Conservation (phyloP, 2,113 vertebrate genomes). For the Pelobates fuscus region DNA sequence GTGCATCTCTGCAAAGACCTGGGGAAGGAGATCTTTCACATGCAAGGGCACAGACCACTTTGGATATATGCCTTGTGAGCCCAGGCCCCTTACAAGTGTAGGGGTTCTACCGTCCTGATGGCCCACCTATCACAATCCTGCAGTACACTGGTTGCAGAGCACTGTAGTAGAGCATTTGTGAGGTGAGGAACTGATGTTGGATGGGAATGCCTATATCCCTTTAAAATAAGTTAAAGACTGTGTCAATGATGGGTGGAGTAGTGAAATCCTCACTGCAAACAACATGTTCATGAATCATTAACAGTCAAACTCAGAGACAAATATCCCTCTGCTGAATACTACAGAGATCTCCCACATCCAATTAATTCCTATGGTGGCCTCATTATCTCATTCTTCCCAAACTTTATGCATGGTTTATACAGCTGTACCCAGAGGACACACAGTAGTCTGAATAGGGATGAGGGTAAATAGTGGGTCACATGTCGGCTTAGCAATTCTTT, state of each 20-base stretch:
- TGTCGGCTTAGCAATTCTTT: not conserved
- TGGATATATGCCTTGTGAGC: too few relatives aligned
- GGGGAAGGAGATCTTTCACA: too few relatives aligned
- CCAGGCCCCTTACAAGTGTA: too few relatives aligned
- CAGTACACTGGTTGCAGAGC: too few relatives aligned
- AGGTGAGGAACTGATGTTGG: too few relatives aligned
- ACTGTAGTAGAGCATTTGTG: too few relatives aligned
- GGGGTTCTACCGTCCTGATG: too few relatives aligned
- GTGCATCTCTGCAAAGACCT: too few relatives aligned
- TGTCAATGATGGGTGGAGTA: not conserved
- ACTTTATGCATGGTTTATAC: slow-evolving; percentile 17
- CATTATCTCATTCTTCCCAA: slow-evolving; percentile 30
- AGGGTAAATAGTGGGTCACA: slow-evolving; percentile 19
- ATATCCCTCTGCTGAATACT: slow-evolving; percentile 29
- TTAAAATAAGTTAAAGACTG: too few relatives aligned
- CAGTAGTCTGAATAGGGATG: slow-evolving; percentile 13
- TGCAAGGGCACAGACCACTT: too few relatives aligned
- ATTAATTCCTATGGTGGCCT: slow-evolving; percentile 26
- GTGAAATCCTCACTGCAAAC: slow-evolving; percentile 5
- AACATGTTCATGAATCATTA: slow-evolving; percentile 25
- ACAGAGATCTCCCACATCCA: slow-evolving; percentile 39
- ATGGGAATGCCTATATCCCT: too few relatives aligned
- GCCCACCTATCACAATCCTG: too few relatives aligned
- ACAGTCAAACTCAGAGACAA: not conserved
- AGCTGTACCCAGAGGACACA: slow-evolving; percentile 37